Conservation (phyloP, 2,888 invertebrate species). For the Himalopsyche tibetana region DNA sequence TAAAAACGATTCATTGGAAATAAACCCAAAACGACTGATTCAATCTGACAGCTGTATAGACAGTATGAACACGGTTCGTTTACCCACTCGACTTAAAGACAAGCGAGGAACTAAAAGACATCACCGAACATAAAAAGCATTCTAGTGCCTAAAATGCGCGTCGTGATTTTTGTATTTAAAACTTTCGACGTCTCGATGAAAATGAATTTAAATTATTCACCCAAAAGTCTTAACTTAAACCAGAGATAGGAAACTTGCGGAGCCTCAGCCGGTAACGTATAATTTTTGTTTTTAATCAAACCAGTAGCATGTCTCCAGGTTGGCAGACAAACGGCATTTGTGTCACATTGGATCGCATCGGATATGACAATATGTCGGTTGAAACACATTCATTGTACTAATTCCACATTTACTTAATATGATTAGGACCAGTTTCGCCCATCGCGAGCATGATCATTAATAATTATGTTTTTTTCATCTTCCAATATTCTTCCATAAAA, state of each 20-base stretch:
- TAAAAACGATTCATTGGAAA: constrained; percentile 38
- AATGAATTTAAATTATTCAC: constrained; percentile 58
- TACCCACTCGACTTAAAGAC: constrained; percentile 23
- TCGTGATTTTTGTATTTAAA: constrained; percentile 23
- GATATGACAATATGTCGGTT: too few relatives aligned
- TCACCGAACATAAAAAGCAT: constrained; percentile 7
- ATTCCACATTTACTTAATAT: too few relatives aligned
- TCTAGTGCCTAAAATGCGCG: constrained; percentile 27
- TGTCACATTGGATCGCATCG: too few relatives aligned
- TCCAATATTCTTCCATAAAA: too few relatives aligned
- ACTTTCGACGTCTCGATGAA: constrained; percentile 43
- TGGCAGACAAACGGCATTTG: too few relatives aligned
- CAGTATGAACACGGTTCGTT: constrained; percentile 13
- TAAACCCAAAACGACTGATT: constrained; percentile 37
- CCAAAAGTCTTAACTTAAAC: background rate
- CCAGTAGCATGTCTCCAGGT: too few relatives aligned
- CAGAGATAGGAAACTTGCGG: background rate
- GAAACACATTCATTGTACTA: too few relatives aligned
- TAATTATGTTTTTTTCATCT: too few relatives aligned
- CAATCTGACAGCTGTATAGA: constrained; percentile 38
- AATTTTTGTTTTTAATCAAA: too few relatives aligned
- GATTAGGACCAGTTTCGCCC: too few relatives aligned
- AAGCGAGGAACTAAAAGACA: constrained; percentile 27
- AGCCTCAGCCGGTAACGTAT: too few relatives aligned
- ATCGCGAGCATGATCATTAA: too few relatives aligned